Base-by-base conservation (phyloP, 2,797 vertebrate genomes). In the Sebastes aleutianus region DNA sequence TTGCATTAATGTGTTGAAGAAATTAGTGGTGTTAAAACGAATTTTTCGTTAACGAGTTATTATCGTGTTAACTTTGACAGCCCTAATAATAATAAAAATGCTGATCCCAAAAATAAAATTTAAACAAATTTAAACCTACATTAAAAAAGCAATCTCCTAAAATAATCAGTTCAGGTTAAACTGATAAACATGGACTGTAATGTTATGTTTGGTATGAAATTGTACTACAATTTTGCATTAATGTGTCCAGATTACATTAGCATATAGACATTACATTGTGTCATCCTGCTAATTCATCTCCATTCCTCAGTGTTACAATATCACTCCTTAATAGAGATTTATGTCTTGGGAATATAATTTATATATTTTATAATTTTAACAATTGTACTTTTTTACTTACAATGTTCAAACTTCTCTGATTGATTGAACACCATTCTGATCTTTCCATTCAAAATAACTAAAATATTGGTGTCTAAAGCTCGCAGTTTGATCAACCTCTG, bases 401-500 rank as follows among this genome's bases (percentile, higher is more conserved):
- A 34, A 3, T 9, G 18, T 56, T 26, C 13, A 64, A 24, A 8
- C 6, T 14, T 36, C 22, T 69, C 50, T 3, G 32, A 56, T 3
- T 47, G 47, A 6, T 24, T 27, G 0, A 68, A 43, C 14, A 47
- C 22, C 53, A 69, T 7, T n/a, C 32, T 27, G 62, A 29, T 22
- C 31, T 34, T 1, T 24, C 47, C 18, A 54, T 0, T 13, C 1
- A 31, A 70, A 72, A 39, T 20, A 61, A 32, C 27, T n/a, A 6
- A 39, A 64, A 53, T 69, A 68, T 20, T 43, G 65, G 7, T 83
- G 68, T 79, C 8, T 20, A 20, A 63, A 76, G 32, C 59, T 58
- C 71, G 54, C 29, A 64, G 66, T 75, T 43, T 43, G 13, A 54
- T 67, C 64, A 65, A 73, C 81, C 64, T 79, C 12, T 8, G 14